Evolutionary conservation across 2,797 vertebrate species (phyloP).

Genomic region (Ctenosaura bakeri): DNA sequence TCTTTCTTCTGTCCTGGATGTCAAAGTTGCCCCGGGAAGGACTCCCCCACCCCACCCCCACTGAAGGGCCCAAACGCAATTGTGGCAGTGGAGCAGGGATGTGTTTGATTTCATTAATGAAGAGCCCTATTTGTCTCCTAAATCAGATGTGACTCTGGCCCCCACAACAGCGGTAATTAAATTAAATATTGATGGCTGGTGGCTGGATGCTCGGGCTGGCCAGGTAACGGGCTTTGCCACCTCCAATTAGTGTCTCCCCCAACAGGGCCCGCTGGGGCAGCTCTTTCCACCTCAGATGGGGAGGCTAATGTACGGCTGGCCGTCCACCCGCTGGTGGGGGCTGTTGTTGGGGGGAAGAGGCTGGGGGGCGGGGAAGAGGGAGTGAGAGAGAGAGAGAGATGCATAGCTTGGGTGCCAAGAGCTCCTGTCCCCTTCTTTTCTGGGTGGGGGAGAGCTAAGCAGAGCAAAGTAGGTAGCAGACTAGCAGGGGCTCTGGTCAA

Average conservation of each 20-base stretch:
- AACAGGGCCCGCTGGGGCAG: constrained; percentile 89
- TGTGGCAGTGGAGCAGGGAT: constrained; percentile 80
- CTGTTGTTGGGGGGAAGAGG: not conserved
- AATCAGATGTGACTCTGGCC: constrained; percentile 91
- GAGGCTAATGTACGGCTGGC: constrained; percentile 84
- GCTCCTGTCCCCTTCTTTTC: not conserved
- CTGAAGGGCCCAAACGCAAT: constrained; percentile 41
- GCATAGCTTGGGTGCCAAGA: too few relatives aligned
- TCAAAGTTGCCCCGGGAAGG: constrained; percentile 9
- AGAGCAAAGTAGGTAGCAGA: too few relatives aligned
- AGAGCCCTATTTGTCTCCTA: constrained; percentile 93
- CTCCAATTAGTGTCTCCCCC: constrained; percentile 88
- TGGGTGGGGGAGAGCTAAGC: not conserved
- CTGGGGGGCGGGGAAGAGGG: too few relatives aligned
- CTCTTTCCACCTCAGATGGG: constrained; percentile 88
- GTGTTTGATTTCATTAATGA: constrained; percentile 94
- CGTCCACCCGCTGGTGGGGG: constrained; percentile 78
- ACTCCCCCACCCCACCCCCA: not conserved
- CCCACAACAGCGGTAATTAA: constrained; percentile 92
- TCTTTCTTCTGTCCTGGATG: constrained; percentile 31
- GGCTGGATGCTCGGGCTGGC: constrained; percentile 82
- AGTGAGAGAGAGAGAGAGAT: too few relatives aligned
- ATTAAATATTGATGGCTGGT: constrained; percentile 92
- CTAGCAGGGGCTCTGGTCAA: not conserved
- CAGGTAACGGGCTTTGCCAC: constrained; percentile 91